These are phyloP conservation scores for Turritopsis rubra DNA, from an alignment of 30 jellyfish, hydroid and myxozoan species.

Conservation along the genomic window DNA sequence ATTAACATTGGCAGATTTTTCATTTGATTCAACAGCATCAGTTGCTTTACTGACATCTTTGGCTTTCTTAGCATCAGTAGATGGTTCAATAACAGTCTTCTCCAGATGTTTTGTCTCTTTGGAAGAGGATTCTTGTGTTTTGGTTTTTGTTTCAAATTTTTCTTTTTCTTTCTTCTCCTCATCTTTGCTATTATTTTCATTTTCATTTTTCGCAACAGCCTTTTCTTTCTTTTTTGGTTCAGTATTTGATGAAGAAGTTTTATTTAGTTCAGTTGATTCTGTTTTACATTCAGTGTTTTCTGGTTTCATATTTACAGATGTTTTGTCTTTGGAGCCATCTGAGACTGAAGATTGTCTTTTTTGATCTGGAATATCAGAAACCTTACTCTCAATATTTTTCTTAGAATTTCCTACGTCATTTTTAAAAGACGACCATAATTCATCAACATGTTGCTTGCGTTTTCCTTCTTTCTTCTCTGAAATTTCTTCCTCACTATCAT, in stretches of 20 bases:
- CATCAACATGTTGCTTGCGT: slow-evolving; percentile 55
- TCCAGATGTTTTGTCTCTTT: too few relatives aligned
- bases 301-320: background rate
- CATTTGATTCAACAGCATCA: background rate
- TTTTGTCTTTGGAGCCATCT: background rate
- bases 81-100: background rate
- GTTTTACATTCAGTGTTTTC: background rate
- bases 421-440: slow-evolving; percentile 69
- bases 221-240: background rate
- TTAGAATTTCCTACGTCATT: slow-evolving; percentile 16
- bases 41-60: background rate
- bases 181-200: background rate
- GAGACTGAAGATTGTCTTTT: background rate
- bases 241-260: background rate
- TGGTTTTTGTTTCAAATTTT: background rate
- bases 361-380: background rate
- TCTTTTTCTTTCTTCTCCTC: background rate
- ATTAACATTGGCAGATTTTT: too few relatives aligned
- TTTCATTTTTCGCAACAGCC: background rate
- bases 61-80: background rate
- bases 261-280: background rate
- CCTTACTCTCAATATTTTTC: background rate
- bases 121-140: background rate
- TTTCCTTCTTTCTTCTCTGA: slow-evolving; percentile 35
- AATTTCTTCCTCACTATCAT: slow-evolving; percentile 26